Evolutionary conservation across 1,140 invertebrate species (phyloP).

Genomic region (Brachionus plicatilis): DNA sequence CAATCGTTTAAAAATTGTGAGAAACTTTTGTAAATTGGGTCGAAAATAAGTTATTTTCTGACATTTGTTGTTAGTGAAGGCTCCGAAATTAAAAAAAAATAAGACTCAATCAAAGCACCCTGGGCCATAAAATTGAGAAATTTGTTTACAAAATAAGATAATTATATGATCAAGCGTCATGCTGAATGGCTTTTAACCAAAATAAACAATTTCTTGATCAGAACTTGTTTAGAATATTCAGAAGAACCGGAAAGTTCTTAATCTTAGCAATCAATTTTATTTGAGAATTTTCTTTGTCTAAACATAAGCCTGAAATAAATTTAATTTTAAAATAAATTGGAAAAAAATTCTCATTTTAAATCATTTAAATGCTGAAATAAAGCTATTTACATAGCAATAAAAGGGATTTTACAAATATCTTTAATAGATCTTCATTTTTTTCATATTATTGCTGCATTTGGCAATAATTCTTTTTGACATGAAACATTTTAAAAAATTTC

Average conservation of each 20-base stretch:
- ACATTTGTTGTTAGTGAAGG: neutral
- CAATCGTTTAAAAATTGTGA: neutral
- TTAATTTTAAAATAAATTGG: neutral
- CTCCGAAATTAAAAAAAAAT: neutral
- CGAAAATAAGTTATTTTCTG: neutral
- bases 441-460: neutral
- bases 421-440: neutral
- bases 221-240: neutral
- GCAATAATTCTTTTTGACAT: neutral
- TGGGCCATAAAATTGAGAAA: neutral
- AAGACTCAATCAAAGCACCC: neutral
- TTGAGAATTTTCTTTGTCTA: neutral
- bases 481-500: neutral
- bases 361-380: neutral
- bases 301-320: neutral
- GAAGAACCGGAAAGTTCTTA: neutral
- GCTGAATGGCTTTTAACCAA: neutral
- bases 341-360: neutral
- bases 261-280: neutral
- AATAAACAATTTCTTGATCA: neutral
- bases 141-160: neutral
- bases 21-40: neutral
- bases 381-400: neutral
- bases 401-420: neutral
- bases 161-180: neutral